Evolutionary conservation across 2,113 vertebrate genomes (phyloP).

Genomic region (Rhynchopsitta pachyrhyncha): DNA sequence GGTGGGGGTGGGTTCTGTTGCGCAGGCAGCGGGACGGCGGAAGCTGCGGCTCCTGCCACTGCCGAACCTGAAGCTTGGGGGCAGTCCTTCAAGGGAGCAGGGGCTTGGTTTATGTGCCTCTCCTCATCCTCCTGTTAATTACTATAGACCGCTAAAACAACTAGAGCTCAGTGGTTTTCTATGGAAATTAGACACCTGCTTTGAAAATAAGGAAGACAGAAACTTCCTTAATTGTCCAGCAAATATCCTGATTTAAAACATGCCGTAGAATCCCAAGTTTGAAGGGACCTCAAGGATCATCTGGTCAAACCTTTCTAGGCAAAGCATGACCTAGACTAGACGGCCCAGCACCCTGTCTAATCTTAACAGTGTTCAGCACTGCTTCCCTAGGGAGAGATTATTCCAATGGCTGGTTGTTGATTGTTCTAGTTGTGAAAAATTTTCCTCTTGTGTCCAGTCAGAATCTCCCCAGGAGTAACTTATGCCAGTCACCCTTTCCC

Average conservation of each 20-base stretch:
- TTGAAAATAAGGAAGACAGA: background rate
- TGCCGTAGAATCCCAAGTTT: background rate
- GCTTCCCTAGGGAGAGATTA: background rate
- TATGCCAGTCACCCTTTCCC: background rate
- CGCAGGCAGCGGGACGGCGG: accelerated
- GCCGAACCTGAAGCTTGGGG: accelerated
- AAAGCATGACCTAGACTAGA: background rate
- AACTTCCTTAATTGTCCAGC: background rate
- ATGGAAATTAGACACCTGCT: background rate
- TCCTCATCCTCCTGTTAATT: accelerated
- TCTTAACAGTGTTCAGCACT: background rate
- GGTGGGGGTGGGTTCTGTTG: accelerated
- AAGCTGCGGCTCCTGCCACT: background rate
- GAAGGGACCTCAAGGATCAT: background rate
- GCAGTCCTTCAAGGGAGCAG: accelerated
- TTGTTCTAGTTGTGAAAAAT: background rate
- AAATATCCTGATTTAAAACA: background rate
- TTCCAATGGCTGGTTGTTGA: background rate
- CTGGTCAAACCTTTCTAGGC: background rate
- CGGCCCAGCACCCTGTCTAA: background rate
- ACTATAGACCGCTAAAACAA: accelerated
- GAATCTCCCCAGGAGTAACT: background rate
- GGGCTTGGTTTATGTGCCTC: accelerated
- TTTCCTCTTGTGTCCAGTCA: background rate
- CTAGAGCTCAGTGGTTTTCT: background rate